phyloP scores from a whole-genome alignment of 1,140 invertebrate species.

The Drosophila fuyamai region DNA sequence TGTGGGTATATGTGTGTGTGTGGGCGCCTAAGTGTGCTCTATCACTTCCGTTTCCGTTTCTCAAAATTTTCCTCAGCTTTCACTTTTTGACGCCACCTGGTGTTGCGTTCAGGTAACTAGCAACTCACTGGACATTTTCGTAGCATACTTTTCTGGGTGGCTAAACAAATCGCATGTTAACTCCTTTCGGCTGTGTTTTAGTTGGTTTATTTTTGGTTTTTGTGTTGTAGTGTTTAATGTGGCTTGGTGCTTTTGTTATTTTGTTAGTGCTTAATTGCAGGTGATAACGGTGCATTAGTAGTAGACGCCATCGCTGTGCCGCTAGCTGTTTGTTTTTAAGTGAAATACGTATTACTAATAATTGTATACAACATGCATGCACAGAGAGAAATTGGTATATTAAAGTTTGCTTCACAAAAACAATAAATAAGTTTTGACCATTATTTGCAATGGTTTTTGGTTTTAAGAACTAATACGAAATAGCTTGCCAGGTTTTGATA shows the following conservation, averaged over 20 bases:
- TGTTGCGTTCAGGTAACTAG: slow-evolving; percentile 47
- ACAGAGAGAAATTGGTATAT: slow-evolving; percentile 5
- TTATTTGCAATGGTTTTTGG: no score
- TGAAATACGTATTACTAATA: slow-evolving; percentile 36
- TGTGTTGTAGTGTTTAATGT: slow-evolving; percentile 4
- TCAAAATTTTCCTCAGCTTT: not conserved
- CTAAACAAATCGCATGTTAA: slow-evolving; percentile 25
- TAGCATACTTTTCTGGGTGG: slow-evolving; percentile 32
- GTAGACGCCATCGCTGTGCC: slow-evolving; percentile 39
- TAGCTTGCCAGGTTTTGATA: no score
- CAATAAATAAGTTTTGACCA: no score
- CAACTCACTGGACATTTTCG: slow-evolving; percentile 31
- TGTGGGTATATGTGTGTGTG: slow-evolving; percentile 13
- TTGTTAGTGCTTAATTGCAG: slow-evolving; percentile 51
- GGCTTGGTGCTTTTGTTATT: slow-evolving; percentile 39
- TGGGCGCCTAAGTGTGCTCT: slow-evolving; percentile 19
- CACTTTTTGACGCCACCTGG: slow-evolving; percentile 22
- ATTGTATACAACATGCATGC: slow-evolving; percentile 29
- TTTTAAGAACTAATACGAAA: no score
- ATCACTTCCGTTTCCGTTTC: slow-evolving; percentile 29
- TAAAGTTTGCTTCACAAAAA: no score
- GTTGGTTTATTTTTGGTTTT: not conserved
- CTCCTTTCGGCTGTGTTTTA: not conserved
- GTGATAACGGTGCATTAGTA: slow-evolving; percentile 49
- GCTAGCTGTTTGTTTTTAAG: slow-evolving; percentile 25